Evolutionary conservation across 2,888 invertebrate species (phyloP), one percentile per base, ranked within the genome.

Genomic region (Apamea epomidion): DNA sequence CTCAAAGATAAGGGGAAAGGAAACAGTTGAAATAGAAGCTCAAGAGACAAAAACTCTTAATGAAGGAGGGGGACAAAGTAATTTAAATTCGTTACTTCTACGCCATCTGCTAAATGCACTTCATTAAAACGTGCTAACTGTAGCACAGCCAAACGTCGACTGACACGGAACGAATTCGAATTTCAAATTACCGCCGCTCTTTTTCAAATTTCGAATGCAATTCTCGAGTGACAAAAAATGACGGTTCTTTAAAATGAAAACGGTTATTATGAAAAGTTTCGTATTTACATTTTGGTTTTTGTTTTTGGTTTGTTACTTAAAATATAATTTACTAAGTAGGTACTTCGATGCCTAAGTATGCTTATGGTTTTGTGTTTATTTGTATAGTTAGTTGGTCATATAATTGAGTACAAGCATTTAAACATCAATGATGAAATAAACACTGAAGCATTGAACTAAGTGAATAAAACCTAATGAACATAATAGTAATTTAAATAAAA

Each of bases 41-140:
- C 75, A 85, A 87, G 80, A 88, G 84, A 90, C 92, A 92, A 93
- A 91, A 92, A 92, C 86, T 92, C 91, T 91, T 94, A 94, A 94
- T 92, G 92, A 93, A 93, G 92, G 91, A 90, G 86, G 86, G 86
- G 87, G 91, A 90, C 90, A 91, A 92, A 94, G 92, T 93, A 91
- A 94, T 95, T 95, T 94, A 92, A 96, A 94, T 95, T 94, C 92
- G 93, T 93, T 93, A 93, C 91, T 90, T 89, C 88, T 90, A 90
- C 91, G 92, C 93, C 94, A 94, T 94, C 95, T 95, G 95, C 87
- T 93, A 93, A 94, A 94, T 94, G 94, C 94, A 94, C 94, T 95
- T 95, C 93, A 94, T 95, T 95, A 95, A 94, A 92, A 93, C 93
- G 94, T 93, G 94, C 94, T 93, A 93, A 93, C 93, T 89, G 91